Evolutionary conservation across 2,113 vertebrate species (phyloP), one percentile per base, ranked within the genome.

Genomic region (Malurus alboscapulatus): DNA sequence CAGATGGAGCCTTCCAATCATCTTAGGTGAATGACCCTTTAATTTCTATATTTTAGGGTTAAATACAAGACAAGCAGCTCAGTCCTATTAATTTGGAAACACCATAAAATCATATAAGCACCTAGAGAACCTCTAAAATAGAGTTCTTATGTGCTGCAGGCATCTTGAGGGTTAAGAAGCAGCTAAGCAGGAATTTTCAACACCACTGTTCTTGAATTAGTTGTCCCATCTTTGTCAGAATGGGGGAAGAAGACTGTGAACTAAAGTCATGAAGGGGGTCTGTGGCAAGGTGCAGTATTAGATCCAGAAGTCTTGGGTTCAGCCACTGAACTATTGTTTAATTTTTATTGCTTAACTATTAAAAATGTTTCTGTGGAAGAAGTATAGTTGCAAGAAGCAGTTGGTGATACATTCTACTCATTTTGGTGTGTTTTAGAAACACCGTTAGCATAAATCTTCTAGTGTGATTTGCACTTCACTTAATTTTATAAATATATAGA

Each of bases 401-500:
- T 96, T 96, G 95, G 96, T 96, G 93, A 95, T 96, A 96, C 72
- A 96, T 94, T 96, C 91, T 94, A 88, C 95, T 96, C 95, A 95
- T 96, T 96, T 96, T 96, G 76, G 96, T 96, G 95, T 96, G 95
- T 96, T 96, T 94, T 96, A 96, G 96, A 96, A 96, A 96, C 96
- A 96, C 94, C 95, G 94, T 95, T 96, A 96, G 95, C 96, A 96
- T 96, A 96, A 96, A 96, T 96, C 96, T 95, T 96, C 94, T 94
- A 96, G 96, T 96, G 96, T 96, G 96, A 96, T 96, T 96, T 96
- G 95, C 96, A 96, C 96, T 96, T 96, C 96, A 96, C 96, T 96
- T 96, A 96, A 96, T 96, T 96, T 96, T 96, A 96, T 96, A 96
- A 96, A 96, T 96, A 96, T 96, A 96, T 96, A 96, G 96, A 96